Base-by-base conservation (phyloP, 2,113 vertebrate species). In the Asarcornis scutulata region DNA sequence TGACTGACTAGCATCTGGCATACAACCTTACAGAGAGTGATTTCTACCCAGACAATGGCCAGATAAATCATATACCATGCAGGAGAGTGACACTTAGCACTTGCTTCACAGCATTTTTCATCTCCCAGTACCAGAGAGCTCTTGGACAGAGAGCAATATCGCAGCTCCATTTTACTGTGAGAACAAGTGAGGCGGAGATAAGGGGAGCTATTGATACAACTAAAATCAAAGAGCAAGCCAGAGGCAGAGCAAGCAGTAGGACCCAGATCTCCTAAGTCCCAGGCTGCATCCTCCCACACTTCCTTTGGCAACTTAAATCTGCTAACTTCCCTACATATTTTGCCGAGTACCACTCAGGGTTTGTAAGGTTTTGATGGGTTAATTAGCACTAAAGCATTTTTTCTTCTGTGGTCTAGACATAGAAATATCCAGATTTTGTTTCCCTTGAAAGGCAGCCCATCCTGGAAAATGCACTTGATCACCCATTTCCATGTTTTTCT, bases 391-490 rank as follows among this genome's bases (percentile, higher is more conserved):
- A 97, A 97, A 98, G 89, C 95, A 98, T 98, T 98, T 97, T 98
- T 98, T 97, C 95, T 96, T 97, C 98, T 98, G 97, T 98, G 98
- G 98, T 98, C 98, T 98, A 98, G 98, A 98, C 98, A 98, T 93
- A 98, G 97, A 98, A 98, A 98, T 97, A 98, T 98, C 97, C 98
- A 98, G 97, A 98, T 98, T 98, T 93, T 98, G 97, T 98, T 98
- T 98, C 97, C 97, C 93, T 98, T 98, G 98, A 98, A 98, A 98
- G 93, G 96, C 96, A 97, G 98, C 98, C 96, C 98, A 98, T 98
- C 94, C 97, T 97, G 95, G 97, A 97, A 97, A 98, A 96, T 85
- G 88, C 95, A 97, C 83, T 98, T 25, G 60, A 97, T 97, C 97
- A 97, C 97, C 97, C 95, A 96, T 97, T 97, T 98, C 96, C 94